A percentile compares a stretch with the other conserved stretches of the same genome.
Evolutionary conservation across 2,113 vertebrate species (phyloP).

Genomic region (Tyrannus savana): DNA sequence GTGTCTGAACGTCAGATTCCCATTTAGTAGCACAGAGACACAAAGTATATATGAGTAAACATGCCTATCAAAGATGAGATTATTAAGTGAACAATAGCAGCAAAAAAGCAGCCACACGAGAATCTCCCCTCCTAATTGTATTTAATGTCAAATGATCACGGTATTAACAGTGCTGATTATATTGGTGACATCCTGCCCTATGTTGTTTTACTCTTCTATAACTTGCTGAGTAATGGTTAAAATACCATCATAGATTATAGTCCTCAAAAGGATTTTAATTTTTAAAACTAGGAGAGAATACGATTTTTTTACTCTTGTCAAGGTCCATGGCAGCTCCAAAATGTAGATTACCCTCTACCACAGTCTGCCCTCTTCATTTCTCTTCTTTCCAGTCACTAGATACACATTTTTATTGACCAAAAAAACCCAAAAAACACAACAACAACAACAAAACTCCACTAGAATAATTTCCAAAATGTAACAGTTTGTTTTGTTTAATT

Average conservation of each 20-base stretch:
- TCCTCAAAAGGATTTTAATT: background rate
- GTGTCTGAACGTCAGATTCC: constrained; percentile 3
- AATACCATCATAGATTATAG: background rate
- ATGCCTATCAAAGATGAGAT: background rate
- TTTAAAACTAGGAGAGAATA: background rate
- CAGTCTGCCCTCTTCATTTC: background rate
- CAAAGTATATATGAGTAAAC: constrained; percentile 9
- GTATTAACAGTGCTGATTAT: background rate
- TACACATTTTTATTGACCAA: background rate
- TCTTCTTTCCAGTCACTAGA: background rate
- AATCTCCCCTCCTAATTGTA: background rate
- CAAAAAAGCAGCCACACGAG: background rate
- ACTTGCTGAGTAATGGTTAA: background rate
- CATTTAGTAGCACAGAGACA: background rate
- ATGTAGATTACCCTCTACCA: background rate
- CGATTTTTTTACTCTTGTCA: background rate
- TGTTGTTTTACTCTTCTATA: background rate
- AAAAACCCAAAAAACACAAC: no score
- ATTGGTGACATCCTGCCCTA: background rate
- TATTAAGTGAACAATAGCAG: constrained; percentile 1
- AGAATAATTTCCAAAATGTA: background rate
- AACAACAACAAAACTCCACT: no score
- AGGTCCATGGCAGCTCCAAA: background rate
- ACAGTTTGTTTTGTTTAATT: background rate
- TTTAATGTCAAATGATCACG: background rate